Base-by-base conservation (phyloP, 1,140 invertebrate genomes). In the Sinella curviseta region DNA sequence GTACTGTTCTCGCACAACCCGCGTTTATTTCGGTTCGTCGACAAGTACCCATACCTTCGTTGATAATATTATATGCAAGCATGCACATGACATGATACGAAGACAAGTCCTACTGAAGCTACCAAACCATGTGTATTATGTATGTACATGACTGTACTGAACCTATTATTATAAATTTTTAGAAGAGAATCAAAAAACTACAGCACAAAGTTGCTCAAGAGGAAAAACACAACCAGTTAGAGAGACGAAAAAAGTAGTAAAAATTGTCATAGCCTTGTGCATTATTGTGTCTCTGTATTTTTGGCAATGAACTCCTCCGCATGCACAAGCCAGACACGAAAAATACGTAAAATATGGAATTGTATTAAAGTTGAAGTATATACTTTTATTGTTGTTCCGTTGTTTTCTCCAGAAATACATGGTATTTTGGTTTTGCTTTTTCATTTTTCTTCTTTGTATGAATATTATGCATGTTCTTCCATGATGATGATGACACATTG, bases 1-100 rank as follows among this genome's bases (percentile, higher is more conserved):
- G 39, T 48, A 20, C 39, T 48, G 39, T n/a, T 48, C 39, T 48
- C 39, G 20, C 39, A 20, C 39, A 48, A n/a, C n/a, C n/a, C n/a
- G n/a, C n/a, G n/a, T n/a, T n/a, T n/a, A n/a, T n/a, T n/a, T n/a
- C n/a, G n/a, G n/a, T n/a, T n/a, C n/a, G n/a, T n/a, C n/a, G n/a
- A n/a, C n/a, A 48, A 48, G 39, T 48, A 48, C 8, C 39, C n/a
- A n/a, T n/a, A n/a, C 39, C 39, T 8, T 48, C 39, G 39, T 48
- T 48, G 39, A 48, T 20, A 48, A 48, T 48, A 48, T 48, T 48
- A 48, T 60, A 60, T 60, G 57, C 57, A 26, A 60, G 57, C 57
- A 60, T 60, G 57, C 24, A 26, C 57, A 60, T 26, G 24, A 60
- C 24, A 60, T 60, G 57, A 60, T n/a, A 60, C 39, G 24, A 17